phyloP scores from a whole-genome alignment of 2,113 vertebrate species.

The Protomyctophum bolini region DNA sequence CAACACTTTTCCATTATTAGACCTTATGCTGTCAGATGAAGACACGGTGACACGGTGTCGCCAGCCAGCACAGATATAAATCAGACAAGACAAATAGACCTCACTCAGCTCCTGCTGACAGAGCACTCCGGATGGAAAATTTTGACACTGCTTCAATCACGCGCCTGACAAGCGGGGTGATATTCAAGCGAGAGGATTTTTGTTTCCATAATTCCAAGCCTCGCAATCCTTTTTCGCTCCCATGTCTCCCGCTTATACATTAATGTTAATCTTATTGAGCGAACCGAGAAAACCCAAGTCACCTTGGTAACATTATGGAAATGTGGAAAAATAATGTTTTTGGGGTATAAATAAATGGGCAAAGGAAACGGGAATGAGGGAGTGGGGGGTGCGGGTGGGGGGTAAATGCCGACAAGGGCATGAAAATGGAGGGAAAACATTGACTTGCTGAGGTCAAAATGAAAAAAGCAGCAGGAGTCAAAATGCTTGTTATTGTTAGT shows the following conservation, averaged over 20 bases:
- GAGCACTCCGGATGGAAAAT: slow-evolving; percentile 59
- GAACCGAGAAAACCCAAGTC: slow-evolving; percentile 40
- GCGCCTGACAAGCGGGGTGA: slow-evolving; percentile 53
- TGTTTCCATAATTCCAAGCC: slow-evolving; percentile 67
- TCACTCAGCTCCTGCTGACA: slow-evolving; percentile 58
- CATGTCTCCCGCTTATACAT: slow-evolving; percentile 38
- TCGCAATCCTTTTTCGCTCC: slow-evolving; percentile 63
- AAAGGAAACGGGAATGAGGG: not conserved
- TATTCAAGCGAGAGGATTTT: slow-evolving; percentile 63
- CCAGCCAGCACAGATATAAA: slow-evolving; percentile 53
- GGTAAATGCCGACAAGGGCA: slow-evolving; percentile 1
- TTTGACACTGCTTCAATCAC: slow-evolving; percentile 71
- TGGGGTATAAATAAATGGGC: slow-evolving; percentile 15
- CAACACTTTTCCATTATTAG: slow-evolving; percentile 62
- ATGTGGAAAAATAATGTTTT: slow-evolving; percentile 34
- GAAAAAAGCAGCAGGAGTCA: slow-evolving; percentile 7
- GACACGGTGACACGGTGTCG: slow-evolving; percentile 65
- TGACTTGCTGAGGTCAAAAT: not conserved
- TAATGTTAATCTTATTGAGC: slow-evolving; percentile 39
- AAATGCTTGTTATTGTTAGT: not conserved
- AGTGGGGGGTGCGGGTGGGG: not conserved
- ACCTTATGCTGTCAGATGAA: slow-evolving; percentile 59
- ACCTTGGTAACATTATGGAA: slow-evolving; percentile 48
- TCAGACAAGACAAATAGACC: slow-evolving; percentile 76
- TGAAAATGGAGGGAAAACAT: slow-evolving; percentile 13